phyloP scores from a whole-genome alignment of 2,888 invertebrate species.

The Frankliniella fusca region DNA sequence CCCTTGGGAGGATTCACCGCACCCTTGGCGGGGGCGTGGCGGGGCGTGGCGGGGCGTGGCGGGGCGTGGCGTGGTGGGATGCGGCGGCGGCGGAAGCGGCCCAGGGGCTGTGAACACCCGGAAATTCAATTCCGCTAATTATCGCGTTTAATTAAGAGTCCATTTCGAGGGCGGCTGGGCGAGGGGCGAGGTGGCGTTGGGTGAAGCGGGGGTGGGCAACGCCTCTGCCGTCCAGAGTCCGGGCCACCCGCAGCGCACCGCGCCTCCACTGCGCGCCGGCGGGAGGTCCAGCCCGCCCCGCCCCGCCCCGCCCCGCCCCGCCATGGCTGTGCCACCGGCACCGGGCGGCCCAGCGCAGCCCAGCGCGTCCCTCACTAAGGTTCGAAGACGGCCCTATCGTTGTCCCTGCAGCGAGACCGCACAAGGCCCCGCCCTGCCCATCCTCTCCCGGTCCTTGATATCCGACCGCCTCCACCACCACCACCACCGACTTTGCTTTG shows the following conservation, averaged over 20 bases:
- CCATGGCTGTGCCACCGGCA: background rate
- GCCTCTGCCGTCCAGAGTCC: background rate
- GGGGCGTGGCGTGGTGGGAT: background rate
- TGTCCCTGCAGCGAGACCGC: background rate
- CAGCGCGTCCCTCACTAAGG: too few relatives aligned
- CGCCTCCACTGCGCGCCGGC: background rate
- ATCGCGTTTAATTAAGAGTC: slow-evolving; percentile 25
- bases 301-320: background rate
- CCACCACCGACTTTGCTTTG: too few relatives aligned
- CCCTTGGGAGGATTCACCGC: slow-evolving; percentile 2
- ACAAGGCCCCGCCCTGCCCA: background rate
- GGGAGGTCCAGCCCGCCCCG: background rate
- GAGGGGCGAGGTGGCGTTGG: background rate
- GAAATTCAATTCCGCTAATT: slow-evolving; percentile 26
- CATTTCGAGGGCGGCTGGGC: background rate
- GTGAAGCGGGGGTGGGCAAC: too few relatives aligned
- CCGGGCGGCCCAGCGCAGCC: too few relatives aligned
- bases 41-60: background rate
- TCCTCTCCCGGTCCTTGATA: background rate
- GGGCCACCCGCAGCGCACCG: background rate
- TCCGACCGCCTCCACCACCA: background rate
- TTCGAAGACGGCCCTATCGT: too few relatives aligned
- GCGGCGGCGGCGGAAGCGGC: background rate
- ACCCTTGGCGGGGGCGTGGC: background rate
- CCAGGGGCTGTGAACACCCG: background rate